phyloP scores from a whole-genome alignment of 2,888 invertebrate genomes.

The Esperia sulphurella region DNA sequence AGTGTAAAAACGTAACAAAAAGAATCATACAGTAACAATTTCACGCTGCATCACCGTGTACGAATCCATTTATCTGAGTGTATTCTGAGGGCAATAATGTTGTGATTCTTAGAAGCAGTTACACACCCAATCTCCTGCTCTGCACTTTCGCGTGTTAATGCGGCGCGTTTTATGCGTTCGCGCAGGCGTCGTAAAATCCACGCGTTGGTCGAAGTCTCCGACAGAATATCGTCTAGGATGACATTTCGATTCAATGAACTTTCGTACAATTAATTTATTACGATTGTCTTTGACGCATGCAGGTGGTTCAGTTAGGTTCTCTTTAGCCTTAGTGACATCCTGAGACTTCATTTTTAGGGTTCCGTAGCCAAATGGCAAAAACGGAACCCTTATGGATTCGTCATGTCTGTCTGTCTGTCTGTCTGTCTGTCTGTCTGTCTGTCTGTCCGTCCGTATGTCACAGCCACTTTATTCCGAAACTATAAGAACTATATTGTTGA shows the following conservation, averaged over 20 bases:
- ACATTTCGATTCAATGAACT: constrained; percentile 8
- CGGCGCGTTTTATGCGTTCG: constrained; percentile 45
- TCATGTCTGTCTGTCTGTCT: too few species aligned
- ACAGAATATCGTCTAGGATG: constrained; percentile 13
- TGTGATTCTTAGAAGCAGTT: constrained; percentile 48
- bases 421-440: too few species aligned
- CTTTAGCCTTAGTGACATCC: too few species aligned
- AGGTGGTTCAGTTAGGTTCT: too few species aligned
- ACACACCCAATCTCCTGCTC: constrained; percentile 36
- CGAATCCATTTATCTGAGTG: constrained; percentile 2
- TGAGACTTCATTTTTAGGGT: too few species aligned
- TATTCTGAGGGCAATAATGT: constrained; percentile 23
- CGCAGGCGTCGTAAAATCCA: constrained; percentile 46
- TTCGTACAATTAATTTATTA: constrained; percentile 18
- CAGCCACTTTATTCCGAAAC: too few species aligned
- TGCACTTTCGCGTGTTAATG: constrained; percentile 43
- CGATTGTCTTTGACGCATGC: not conserved
- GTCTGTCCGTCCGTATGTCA: too few species aligned
- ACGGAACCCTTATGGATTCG: too few species aligned
- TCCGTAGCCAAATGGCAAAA: too few species aligned
- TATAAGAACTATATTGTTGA: too few species aligned
- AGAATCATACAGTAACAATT: not conserved
- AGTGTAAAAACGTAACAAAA: not conserved
- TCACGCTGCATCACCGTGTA: not conserved
- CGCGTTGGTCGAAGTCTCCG: constrained; percentile 14